Conservation (phyloP, 2,888 invertebrate species). For the Eilema caniola region DNA sequence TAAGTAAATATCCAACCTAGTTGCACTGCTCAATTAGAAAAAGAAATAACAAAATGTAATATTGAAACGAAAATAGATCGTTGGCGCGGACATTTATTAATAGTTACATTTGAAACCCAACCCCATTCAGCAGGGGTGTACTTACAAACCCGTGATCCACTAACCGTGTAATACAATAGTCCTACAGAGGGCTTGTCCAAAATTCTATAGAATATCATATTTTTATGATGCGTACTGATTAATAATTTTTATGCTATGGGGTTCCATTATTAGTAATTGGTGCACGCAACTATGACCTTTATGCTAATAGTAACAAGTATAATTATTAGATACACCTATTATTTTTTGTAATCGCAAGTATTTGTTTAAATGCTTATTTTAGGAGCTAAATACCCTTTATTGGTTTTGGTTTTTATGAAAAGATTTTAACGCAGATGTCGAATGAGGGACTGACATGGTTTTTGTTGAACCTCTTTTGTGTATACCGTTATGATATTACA, state of each 20-base stretch:
- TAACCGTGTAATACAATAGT: constrained; percentile 32
- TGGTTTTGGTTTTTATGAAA: constrained; percentile 48
- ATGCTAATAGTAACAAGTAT: neutral
- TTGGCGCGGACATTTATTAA: constrained; percentile 3
- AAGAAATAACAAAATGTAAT: constrained; percentile 2
- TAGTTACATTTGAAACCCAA: constrained; percentile 27
- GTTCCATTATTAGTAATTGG: constrained; percentile 14
- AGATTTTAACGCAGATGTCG: constrained; percentile 46
- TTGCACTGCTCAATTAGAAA: neutral
- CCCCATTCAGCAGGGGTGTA: constrained; percentile 28
- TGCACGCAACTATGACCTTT: constrained; percentile 21
- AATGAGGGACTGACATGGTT: constrained; percentile 23
- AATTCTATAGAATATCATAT: constrained; percentile 54
- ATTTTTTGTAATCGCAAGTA: constrained; percentile 24
- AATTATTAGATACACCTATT: neutral
- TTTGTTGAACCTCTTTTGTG: constrained; percentile 30
- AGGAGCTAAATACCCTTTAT: constrained; percentile 50
- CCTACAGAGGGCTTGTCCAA: constrained; percentile 31
- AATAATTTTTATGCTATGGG: constrained; percentile 41
- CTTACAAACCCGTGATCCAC: constrained; percentile 42
- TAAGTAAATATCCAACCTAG: too few relatives aligned
- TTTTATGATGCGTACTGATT: constrained; percentile 52
- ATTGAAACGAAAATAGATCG: constrained; percentile 5
- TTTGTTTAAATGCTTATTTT: constrained; percentile 52
- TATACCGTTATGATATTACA: constrained; percentile 35